These are phyloP conservation scores for Proteles cristata DNA, from an alignment of 2,113 vertebrate genomes.

Conservation along the genomic window DNA sequence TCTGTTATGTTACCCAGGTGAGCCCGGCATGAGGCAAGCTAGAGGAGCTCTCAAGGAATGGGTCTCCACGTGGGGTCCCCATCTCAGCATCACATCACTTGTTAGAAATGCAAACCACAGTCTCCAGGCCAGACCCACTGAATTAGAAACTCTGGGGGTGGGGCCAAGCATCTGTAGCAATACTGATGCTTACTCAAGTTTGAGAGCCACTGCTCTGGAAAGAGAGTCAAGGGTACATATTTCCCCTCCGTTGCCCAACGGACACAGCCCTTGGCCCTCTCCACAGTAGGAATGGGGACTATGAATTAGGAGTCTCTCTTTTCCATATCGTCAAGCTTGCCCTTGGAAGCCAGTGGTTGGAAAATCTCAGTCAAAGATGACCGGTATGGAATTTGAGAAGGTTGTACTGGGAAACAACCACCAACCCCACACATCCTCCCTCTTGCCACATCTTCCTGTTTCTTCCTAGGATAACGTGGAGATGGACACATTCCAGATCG, in stretches of 20 bases:
- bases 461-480: conserved; percentile 87
- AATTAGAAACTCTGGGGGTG: background rate
- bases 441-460: background rate
- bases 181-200: background rate
- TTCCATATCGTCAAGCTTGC: background rate
- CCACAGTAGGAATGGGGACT: background rate
- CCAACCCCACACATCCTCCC: background rate
- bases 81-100: background rate
- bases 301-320: background rate
- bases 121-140: background rate
- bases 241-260: background rate
- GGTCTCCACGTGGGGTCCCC: background rate
- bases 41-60: background rate
- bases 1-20: background rate
- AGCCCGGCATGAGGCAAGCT: background rate
- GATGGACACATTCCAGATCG: conserved; percentile 90
- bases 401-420: background rate
- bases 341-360: background rate
- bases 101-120: background rate
- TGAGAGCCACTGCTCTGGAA: background rate
- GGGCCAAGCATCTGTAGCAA: background rate
- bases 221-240: background rate
- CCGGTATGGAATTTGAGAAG: background rate
- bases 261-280: background rate
- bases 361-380: background rate